A percentile compares a stretch with the other conserved stretches of the same genome.
These are phyloP conservation scores for Horisme vitalbata DNA, from an alignment of 2,888 invertebrate species.

Conservation along the genomic window DNA sequence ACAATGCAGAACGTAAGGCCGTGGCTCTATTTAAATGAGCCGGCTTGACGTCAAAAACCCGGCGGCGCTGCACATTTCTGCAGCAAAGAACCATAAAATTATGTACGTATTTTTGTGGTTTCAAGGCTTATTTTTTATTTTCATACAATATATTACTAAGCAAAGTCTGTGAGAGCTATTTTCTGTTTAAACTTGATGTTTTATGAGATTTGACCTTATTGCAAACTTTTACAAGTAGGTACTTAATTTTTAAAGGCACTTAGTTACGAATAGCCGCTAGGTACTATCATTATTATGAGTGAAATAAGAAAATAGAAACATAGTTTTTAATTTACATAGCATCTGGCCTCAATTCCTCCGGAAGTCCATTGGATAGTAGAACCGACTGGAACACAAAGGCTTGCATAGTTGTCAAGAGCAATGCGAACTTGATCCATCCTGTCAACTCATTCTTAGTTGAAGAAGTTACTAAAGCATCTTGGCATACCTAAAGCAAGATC, in stretches of 20 bases:
- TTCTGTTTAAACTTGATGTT: too few relatives aligned
- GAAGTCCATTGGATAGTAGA: background rate
- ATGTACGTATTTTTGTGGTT: slow-evolving; percentile 1
- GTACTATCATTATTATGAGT: too few relatives aligned
- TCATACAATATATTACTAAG: too few relatives aligned
- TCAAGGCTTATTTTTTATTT: background rate
- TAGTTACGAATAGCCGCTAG: too few relatives aligned
- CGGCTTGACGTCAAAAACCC: slow-evolving; percentile 37
- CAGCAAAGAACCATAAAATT: slow-evolving; percentile 30
- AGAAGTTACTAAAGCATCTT: background rate
- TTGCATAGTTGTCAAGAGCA: background rate
- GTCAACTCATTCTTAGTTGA: background rate
- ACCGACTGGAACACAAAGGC: background rate
- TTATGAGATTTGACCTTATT: too few relatives aligned
- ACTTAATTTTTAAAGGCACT: too few relatives aligned
- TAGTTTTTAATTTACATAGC: background rate
- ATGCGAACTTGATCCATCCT: background rate
- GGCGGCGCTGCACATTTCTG: slow-evolving; percentile 52
- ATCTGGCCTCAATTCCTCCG: background rate
- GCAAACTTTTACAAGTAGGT: too few relatives aligned
- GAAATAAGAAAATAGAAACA: too few relatives aligned
- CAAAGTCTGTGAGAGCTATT: too few relatives aligned
- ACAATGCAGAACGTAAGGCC: slow-evolving; percentile 38
- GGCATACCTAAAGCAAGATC: background rate
- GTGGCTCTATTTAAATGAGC: slow-evolving; percentile 48